These are phyloP conservation scores for Hypsibius dujardini DNA, from an alignment of 1,140 invertebrate species.

Conservation along the genomic window DNA sequence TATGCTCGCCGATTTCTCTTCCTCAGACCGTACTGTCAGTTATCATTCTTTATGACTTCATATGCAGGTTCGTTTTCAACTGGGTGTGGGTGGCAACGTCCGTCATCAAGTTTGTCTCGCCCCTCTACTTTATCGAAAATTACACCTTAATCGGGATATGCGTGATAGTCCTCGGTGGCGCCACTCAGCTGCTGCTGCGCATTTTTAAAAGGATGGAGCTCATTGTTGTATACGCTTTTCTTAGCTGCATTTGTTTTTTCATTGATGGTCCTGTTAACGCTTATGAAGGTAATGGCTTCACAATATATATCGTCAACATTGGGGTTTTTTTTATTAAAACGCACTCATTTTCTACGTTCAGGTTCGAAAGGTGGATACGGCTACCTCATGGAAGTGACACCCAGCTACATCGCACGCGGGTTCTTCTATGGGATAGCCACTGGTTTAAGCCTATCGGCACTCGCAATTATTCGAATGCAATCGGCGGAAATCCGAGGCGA, in stretches of 20 bases:
- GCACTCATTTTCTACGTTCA: no score
- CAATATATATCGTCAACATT: no score
- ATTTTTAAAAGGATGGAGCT: background rate
- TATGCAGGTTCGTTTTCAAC: background rate
- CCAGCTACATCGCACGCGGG: background rate
- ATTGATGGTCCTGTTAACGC: background rate
- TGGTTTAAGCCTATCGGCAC: background rate
- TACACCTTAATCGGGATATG: background rate
- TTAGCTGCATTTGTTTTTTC: background rate
- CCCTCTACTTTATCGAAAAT: background rate
- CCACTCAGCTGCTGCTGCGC: background rate
- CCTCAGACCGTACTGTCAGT: no score
- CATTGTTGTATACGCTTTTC: background rate
- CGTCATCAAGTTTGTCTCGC: background rate
- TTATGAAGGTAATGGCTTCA: background rate
- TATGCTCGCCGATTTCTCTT: no score
- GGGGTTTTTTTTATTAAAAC: no score
- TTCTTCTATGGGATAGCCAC: background rate
- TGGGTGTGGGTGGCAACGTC: background rate
- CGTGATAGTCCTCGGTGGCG: background rate
- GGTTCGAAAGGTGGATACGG: no score
- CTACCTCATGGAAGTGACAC: background rate
- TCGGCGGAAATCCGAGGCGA: conserved; percentile 8
- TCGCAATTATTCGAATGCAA: background rate
- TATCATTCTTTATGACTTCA: no score